Evolutionary conservation across 1,140 invertebrate species (phyloP).

Genomic region (Drosophila ercepeae): DNA sequence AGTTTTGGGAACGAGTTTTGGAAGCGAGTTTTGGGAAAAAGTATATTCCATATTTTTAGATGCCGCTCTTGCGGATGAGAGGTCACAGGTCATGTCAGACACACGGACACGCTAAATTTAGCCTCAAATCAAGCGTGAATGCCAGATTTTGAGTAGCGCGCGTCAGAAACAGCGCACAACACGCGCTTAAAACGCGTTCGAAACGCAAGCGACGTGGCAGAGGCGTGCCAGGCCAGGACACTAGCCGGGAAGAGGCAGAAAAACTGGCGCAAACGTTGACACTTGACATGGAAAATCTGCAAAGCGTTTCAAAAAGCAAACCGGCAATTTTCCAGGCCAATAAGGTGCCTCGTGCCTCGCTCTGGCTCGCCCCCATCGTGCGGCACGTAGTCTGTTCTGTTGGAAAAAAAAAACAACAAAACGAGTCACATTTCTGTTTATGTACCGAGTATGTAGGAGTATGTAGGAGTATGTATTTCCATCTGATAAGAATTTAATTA

Average conservation of each 20-base stretch:
- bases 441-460: too few relatives aligned
- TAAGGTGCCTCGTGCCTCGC: neutral
- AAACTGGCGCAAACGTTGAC: constrained; percentile 55
- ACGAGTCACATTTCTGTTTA: constrained; percentile 43
- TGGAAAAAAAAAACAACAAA: constrained; percentile 7
- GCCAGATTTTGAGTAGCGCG: constrained; percentile 33
- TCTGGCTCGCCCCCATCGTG: neutral
- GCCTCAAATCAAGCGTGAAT: constrained; percentile 51
- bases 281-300: constrained; percentile 73
- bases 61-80: neutral
- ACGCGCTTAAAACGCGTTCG: constrained; percentile 16
- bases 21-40: too few relatives aligned
- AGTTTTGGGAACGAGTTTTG: too few relatives aligned
- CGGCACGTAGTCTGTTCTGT: constrained; percentile 1
- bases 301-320: constrained; percentile 34
- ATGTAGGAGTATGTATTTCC: constrained; percentile 55
- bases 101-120: constrained; percentile 42
- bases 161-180: constrained; percentile 50
- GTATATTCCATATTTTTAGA: neutral
- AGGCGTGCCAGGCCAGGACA: constrained; percentile 31
- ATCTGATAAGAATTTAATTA: constrained; percentile 81
- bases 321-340: constrained; percentile 61
- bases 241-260: neutral
- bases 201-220: constrained; percentile 1
- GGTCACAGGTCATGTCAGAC: constrained; percentile 27